Evolutionary conservation across 92 coral and sea anemone species (phyloP).

Genomic region (Palythoa grandis): DNA sequence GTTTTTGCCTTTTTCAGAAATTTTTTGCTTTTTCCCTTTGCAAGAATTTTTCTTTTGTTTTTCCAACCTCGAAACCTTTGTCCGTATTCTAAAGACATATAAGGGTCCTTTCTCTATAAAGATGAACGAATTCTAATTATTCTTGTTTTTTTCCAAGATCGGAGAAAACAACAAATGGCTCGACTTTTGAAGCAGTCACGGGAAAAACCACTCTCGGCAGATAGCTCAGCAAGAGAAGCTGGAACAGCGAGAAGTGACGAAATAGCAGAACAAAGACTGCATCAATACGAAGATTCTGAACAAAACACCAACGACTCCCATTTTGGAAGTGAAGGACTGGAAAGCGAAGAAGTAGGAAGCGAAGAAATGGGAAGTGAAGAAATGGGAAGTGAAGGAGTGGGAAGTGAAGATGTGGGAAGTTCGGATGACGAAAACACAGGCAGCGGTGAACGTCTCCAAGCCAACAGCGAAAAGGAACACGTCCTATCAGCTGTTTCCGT

Average conservation of each 20-base stretch:
- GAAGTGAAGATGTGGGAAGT: slow-evolving; percentile 22
- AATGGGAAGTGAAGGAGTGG: slow-evolving; percentile 19
- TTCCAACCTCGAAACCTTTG: no score
- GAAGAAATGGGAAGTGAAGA: slow-evolving; percentile 14
- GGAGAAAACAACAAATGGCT: slow-evolving; percentile 22
- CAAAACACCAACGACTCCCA: slow-evolving; percentile 10
- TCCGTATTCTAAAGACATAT: no score
- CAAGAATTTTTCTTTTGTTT: no score
- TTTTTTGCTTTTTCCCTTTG: no score
- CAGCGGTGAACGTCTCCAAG: neutral
- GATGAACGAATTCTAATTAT: neutral
- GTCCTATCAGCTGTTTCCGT: neutral
- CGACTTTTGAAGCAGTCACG: slow-evolving; percentile 1
- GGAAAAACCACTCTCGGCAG: neutral
- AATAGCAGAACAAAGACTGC: neutral
- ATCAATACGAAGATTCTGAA: neutral
- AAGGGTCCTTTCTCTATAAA: no score
- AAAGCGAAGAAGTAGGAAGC: neutral
- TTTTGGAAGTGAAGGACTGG: neutral
- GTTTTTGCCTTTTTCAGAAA: no score
- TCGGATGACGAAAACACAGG: slow-evolving; percentile 5
- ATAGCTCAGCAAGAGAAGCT: neutral
- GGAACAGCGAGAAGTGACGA: neutral
- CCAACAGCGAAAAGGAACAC: neutral
- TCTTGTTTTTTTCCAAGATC: neutral